A percentile compares a stretch with the other conserved stretches of the same genome.
phyloP scores from a whole-genome alignment of 2,888 invertebrate species.

The Hipparchia semele region DNA sequence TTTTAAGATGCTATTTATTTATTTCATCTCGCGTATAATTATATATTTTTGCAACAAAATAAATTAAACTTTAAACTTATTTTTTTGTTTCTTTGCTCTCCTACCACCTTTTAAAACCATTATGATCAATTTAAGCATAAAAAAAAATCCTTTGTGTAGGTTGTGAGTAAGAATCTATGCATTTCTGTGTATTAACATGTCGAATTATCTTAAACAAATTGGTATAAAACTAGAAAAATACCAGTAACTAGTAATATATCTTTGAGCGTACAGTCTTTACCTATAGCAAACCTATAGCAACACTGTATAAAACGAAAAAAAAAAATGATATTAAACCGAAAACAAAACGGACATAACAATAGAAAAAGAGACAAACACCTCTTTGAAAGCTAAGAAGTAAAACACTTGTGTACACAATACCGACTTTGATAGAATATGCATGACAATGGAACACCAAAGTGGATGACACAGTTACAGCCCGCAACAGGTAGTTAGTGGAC shows the following conservation, averaged over 20 bases:
- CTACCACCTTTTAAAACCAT: not conserved
- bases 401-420: constrained; percentile 78
- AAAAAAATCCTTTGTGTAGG: no score
- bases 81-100: constrained; percentile 7
- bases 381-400: constrained; percentile 28
- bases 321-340: constrained; percentile 24
- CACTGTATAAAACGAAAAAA: not conserved
- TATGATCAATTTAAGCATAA: not conserved
- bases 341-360: constrained; percentile 48
- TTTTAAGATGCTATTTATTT: constrained; percentile 34
- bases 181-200: no score
- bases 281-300: not conserved
- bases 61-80: constrained; percentile 8
- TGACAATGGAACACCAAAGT: constrained; percentile 72
- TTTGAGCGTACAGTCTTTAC: not conserved
- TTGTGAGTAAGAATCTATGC: no score
- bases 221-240: not conserved
- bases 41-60: constrained; percentile 43
- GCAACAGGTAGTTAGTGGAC: constrained; percentile 54
- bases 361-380: constrained; percentile 50
- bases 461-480: constrained; percentile 70
- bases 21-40: constrained; percentile 61
- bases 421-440: constrained; percentile 79
- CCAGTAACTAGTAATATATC: not conserved
- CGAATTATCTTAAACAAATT: not conserved